Base-by-base conservation (phyloP, 2,797 vertebrate genomes). In the Eupleurogrammus muticus region DNA sequence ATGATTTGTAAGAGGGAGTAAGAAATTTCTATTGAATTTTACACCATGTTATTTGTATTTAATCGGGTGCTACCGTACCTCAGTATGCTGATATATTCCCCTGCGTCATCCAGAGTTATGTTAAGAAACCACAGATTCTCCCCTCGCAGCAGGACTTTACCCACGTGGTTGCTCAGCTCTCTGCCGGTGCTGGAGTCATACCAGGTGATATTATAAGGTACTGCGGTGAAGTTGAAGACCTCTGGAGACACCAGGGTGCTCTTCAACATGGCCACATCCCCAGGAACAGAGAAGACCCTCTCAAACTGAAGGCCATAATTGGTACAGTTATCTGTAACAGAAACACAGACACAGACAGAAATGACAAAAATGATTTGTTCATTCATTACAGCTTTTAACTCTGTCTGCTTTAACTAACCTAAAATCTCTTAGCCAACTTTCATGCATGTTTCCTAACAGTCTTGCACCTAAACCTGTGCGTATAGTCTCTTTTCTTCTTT, bases 81-180 rank as follows among this genome's bases (percentile, higher is more conserved):
- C 72, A 93, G 17, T 16, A 92, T 17, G 46, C 34, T 76, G 60
- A 81, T 38, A 7, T 93, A 94, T 5, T 86, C 70, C 4, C 90
- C 91, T 0, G 13, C 21, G 2, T 93, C 86, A 1, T 79, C 75
- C 71, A 73, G 36, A 0, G 49, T 75, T 5, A 72, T 12, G 0
- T 80, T 87, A 0, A 93, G 85, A 21, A 93, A 61, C 92, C 92
- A 93, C 46, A 94, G 79, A 1, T 70, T 87, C 57, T 73, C 76
- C 5, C 54, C 38, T 1, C 9, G 9, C 8, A 89, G 66, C 46
- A 88, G 42, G 56, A 85, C n/a, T 12, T 47, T 77, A 5, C 85
- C 81, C 0, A 62, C 57, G 62, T 71, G 44, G 42, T 80, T 56
- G 14, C 2, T 44, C 4, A 92, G 70, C 63, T 87, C 81, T 44